Evolutionary conservation across 2,888 invertebrate genomes (phyloP).

Genomic region (Athetis lepigone): DNA sequence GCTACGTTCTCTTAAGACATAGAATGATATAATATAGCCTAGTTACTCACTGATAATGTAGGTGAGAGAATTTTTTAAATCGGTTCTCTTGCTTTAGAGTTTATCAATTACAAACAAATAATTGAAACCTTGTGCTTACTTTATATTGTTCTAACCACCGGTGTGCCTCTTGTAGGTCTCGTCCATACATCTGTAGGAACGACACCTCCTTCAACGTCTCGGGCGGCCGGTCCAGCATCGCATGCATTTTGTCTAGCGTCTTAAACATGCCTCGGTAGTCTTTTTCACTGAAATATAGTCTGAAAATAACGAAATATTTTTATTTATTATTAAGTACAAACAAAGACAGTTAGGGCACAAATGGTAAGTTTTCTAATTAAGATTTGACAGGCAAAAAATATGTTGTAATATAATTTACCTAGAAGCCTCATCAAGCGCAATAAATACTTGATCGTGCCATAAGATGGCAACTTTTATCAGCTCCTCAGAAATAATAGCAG

Average conservation of each 20-base stretch:
- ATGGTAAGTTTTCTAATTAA: too few relatives aligned
- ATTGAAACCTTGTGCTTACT: too few relatives aligned
- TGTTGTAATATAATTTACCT: conserved; percentile 77
- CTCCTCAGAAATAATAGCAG: conserved; percentile 98
- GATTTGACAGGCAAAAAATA: too few relatives aligned
- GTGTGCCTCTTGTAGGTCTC: conserved; percentile 97
- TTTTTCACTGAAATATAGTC: conserved; percentile 99
- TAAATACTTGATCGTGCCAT: conserved; percentile 98
- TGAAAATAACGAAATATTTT: conserved; percentile 54
- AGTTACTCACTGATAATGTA: too few relatives aligned
- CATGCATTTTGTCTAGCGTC: conserved; percentile 98
- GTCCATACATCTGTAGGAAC: conserved; percentile 98
- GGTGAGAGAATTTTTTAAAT: too few relatives aligned
- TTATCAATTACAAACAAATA: background rate
- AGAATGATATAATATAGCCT: too few relatives aligned
- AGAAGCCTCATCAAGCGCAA: conserved; percentile 97
- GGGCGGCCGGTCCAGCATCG: conserved; percentile 97
- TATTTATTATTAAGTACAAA: background rate
- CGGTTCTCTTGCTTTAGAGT: too few relatives aligned
- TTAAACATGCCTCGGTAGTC: conserved; percentile 99
- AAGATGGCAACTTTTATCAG: conserved; percentile 99
- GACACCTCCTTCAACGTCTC: conserved; percentile 99
- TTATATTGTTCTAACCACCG: conserved; percentile 98
- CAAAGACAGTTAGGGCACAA: too few relatives aligned
- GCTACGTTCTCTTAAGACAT: too few relatives aligned